Conservation (phyloP, 1,140 invertebrate genomes). For the Bombus breviceps region DNA sequence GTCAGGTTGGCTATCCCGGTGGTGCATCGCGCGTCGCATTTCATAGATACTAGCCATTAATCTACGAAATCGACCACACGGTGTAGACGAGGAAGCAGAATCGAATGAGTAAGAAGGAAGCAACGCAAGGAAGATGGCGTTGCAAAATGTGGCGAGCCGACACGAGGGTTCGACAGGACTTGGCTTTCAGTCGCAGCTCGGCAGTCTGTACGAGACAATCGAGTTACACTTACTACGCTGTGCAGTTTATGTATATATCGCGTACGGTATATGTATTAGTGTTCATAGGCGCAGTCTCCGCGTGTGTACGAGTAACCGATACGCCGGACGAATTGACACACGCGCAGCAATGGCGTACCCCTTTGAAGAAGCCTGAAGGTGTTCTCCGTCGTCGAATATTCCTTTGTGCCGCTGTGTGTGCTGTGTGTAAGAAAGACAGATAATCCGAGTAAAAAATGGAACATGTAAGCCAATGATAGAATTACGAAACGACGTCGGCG, state of each 20-base stretch:
- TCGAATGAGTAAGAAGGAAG: background rate
- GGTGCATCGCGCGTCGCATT: background rate
- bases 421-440: conserved; percentile 33
- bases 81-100: background rate
- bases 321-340: conserved; percentile 43
- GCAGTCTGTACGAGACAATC: conserved; percentile 66
- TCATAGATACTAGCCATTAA: conserved; percentile 31
- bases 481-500: conserved; percentile 4
- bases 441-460: background rate
- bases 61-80: conserved; percentile 43
- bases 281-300: conserved; percentile 42
- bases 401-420: conserved; percentile 28
- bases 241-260: conserved; percentile 23
- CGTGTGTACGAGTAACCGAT: conserved; percentile 41
- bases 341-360: conserved; percentile 41
- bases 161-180: conserved; percentile 45
- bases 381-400: conserved; percentile 26
- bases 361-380: conserved; percentile 21
- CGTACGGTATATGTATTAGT: conserved; percentile 24
- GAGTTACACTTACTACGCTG: conserved; percentile 39
- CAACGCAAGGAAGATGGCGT: conserved; percentile 45
- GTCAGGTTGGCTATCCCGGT: background rate
- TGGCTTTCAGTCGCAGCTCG: conserved; percentile 69
- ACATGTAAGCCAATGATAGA: background rate
- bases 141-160: conserved; percentile 31